Evolutionary conservation across 2,888 invertebrate genomes (phyloP).

Genomic region (Gibbula magus): DNA sequence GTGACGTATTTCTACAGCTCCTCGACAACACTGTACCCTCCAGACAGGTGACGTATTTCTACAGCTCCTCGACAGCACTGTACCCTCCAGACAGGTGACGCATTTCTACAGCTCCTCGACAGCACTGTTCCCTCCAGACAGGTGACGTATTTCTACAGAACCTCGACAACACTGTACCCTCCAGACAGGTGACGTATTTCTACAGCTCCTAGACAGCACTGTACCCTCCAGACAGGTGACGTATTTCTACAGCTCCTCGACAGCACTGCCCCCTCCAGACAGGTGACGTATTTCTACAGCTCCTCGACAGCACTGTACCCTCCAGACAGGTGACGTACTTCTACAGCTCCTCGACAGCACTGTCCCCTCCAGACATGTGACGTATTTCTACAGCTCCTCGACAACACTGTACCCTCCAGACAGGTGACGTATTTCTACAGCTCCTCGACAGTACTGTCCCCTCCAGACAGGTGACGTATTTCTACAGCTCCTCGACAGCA

Average conservation of each 20-base stretch:
- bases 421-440: slow-evolving; percentile 28
- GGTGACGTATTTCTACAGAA: slow-evolving; percentile 27
- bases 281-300: slow-evolving; percentile 28
- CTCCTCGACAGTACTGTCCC: slow-evolving; percentile 35
- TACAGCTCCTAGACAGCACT: slow-evolving; percentile 33
- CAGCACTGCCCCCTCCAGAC: slow-evolving; percentile 32
- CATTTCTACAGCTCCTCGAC: slow-evolving; percentile 26
- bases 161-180: slow-evolving; percentile 33
- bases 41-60: slow-evolving; percentile 31
- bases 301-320: slow-evolving; percentile 34
- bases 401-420: slow-evolving; percentile 33
- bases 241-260: slow-evolving; percentile 27
- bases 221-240: slow-evolving; percentile 37
- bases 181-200: slow-evolving; percentile 33
- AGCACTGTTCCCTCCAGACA: slow-evolving; percentile 34
- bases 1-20: slow-evolving; percentile 26
- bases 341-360: slow-evolving; percentile 33
- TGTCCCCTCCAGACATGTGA: slow-evolving; percentile 36
- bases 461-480: slow-evolving; percentile 35
- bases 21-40: slow-evolving; percentile 35
- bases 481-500: slow-evolving; percentile 32
- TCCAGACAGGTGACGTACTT: slow-evolving; percentile 34
- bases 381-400: slow-evolving; percentile 24
- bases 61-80: slow-evolving; percentile 33
- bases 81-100: slow-evolving; percentile 37